Percentiles rank a stretch among this genome's conserved stretches.
Evolutionary conservation across 2,113 vertebrate genomes (phyloP).

Genomic region (Ploceus nigricollis): DNA sequence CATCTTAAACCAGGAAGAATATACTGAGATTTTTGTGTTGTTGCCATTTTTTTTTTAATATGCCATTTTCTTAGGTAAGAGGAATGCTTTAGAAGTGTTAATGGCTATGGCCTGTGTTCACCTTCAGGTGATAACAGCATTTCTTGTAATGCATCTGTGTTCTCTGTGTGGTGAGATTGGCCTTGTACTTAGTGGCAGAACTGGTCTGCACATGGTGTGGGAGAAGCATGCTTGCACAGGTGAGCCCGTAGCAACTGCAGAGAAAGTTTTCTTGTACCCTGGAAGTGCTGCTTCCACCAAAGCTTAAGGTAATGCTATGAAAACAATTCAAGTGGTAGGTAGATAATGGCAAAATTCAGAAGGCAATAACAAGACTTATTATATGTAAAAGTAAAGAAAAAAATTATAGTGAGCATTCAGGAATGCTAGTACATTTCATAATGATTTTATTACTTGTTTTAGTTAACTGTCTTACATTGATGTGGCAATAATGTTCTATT

Average conservation of each 20-base stretch:
- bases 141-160: accelerated
- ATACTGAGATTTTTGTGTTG: neutral
- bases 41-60: neutral
- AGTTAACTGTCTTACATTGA: neutral
- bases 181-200: neutral
- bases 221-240: neutral
- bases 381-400: neutral
- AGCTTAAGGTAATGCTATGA: neutral
- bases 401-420: neutral
- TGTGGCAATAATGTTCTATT: neutral
- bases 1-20: neutral
- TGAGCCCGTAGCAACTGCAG: neutral
- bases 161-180: neutral
- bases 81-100: neutral
- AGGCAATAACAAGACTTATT: neutral
- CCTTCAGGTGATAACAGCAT: neutral
- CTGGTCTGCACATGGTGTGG: accelerated
- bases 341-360: neutral
- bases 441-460: neutral
- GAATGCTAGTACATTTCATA: neutral
- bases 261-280: neutral
- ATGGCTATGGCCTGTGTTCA: neutral
- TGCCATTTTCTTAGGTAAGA: neutral
- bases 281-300: neutral
- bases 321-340: neutral